A percentile compares a stretch with the other conserved stretches of the same genome.
Conservation (phyloP, 2,113 vertebrate genomes). For the Phodopus roborovskii region DNA sequence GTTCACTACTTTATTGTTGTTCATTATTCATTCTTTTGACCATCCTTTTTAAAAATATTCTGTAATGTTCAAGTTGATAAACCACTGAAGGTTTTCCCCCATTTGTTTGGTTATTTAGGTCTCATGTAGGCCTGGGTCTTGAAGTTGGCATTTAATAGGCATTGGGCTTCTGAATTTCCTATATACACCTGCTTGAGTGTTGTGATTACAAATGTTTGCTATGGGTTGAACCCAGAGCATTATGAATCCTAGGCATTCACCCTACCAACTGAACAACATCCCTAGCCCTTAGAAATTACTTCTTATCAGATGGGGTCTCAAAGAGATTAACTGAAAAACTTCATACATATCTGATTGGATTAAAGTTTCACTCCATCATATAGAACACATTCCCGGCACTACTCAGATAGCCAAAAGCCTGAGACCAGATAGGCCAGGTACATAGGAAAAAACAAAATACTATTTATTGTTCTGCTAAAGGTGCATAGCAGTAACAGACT, state of each 20-base stretch:
- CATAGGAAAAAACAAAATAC: background rate
- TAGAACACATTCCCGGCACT: background rate
- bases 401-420: background rate
- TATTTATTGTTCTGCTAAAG: background rate
- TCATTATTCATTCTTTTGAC: background rate
- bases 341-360: background rate
- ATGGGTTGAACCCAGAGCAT: background rate
- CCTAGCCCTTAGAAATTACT: background rate
- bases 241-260: background rate
- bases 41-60: background rate
- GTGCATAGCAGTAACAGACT: background rate
- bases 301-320: background rate
- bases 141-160: background rate
- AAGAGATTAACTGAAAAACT: background rate
- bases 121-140: background rate
- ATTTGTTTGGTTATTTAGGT: background rate
- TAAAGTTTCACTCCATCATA: background rate
- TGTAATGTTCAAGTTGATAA: background rate
- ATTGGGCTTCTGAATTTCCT: background rate
- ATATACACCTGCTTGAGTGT: background rate
- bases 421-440: background rate
- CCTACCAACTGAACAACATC: background rate
- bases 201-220: background rate
- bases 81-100: background rate
- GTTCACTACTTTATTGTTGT: background rate